Conservation (phyloP, 2,888 invertebrate genomes). For the Nemotelus nigrinus region DNA sequence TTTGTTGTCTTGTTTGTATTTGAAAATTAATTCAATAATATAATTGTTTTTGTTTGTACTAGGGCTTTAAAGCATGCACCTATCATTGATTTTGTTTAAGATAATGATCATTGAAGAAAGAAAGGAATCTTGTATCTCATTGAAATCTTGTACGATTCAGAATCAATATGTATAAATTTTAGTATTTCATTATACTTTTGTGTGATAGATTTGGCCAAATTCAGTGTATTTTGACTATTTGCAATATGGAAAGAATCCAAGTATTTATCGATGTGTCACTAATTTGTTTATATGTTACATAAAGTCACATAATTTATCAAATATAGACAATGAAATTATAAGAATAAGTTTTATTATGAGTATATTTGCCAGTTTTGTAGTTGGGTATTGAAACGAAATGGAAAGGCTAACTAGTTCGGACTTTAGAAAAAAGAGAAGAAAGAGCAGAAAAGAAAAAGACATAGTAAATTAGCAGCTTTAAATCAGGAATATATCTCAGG, state of each 20-base stretch:
- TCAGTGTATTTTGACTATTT: slow-evolving; percentile 6
- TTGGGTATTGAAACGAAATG: not conserved
- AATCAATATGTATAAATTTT: too few species aligned
- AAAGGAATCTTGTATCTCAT: slow-evolving; percentile 24
- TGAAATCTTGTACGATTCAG: too few species aligned
- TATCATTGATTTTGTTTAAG: too few species aligned
- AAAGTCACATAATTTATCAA: not conserved
- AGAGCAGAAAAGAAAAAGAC: not conserved
- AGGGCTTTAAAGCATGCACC: too few species aligned
- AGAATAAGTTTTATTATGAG: not conserved
- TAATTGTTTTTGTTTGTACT: too few species aligned
- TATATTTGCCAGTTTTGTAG: too few species aligned
- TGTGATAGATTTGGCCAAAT: slow-evolving; percentile 43
- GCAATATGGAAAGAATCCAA: not conserved
- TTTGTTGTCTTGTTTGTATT: too few species aligned
- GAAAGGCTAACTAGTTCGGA: not conserved
- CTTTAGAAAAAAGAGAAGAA: not conserved
- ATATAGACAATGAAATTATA: not conserved
- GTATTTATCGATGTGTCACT: too few species aligned
- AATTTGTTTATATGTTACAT: too few species aligned
- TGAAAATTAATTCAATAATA: too few species aligned
- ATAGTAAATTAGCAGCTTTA: too few species aligned
- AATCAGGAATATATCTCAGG: too few species aligned
- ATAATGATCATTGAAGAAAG: not conserved
- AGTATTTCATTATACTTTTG: not conserved